These are phyloP conservation scores for Trogon surrucura DNA, from an alignment of 2,113 vertebrate genomes.

Conservation along the genomic window DNA sequence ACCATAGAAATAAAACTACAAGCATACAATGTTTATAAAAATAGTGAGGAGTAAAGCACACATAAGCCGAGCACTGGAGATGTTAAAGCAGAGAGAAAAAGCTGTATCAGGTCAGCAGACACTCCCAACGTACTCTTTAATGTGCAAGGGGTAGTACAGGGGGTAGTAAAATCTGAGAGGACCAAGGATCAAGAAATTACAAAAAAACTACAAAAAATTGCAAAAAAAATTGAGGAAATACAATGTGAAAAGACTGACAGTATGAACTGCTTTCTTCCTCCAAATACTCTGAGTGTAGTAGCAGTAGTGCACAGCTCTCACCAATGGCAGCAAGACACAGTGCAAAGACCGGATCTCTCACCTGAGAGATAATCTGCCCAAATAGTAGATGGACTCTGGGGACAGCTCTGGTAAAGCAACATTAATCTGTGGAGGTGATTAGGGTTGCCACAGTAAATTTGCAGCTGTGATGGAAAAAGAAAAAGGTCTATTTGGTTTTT, in stretches of 20 bases:
- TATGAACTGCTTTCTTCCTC: background rate
- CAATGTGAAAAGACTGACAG: background rate
- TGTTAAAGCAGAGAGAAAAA: background rate
- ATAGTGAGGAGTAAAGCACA: background rate
- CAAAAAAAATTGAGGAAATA: background rate
- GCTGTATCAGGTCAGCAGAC: background rate
- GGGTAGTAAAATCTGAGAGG: background rate
- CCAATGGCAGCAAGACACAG: background rate
- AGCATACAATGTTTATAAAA: background rate
- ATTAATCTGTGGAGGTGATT: background rate
- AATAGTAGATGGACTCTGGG: background rate
- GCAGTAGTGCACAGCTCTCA: background rate
- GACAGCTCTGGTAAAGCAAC: background rate
- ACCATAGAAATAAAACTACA: background rate
- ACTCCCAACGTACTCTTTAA: background rate
- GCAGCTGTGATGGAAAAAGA: background rate
- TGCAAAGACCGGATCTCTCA: background rate
- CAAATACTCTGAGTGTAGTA: rapidly evolving
- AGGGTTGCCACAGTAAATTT: background rate
- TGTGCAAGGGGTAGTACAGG: background rate
- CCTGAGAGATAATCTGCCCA: background rate
- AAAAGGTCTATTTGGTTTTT: background rate
- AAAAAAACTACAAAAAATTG: background rate
- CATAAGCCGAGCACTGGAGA: background rate
- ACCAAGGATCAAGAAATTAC: background rate